Base-by-base conservation (phyloP, 2,113 vertebrate species). In the Vidua chalybeata region DNA sequence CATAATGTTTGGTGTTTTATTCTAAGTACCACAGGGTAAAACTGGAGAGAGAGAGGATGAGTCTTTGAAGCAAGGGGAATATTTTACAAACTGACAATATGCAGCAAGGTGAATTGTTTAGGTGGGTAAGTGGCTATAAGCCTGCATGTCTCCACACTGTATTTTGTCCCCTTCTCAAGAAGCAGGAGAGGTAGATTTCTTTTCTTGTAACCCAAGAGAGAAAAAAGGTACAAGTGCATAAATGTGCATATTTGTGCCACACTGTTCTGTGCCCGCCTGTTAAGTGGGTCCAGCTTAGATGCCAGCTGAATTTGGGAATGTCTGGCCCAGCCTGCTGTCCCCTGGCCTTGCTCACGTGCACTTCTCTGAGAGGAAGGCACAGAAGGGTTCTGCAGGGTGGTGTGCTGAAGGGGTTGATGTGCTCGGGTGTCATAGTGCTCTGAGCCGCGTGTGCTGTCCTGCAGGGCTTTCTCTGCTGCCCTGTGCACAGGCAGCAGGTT, bases 341-440 rank as follows among this genome's bases (percentile, higher is more conserved):
- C 21, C 43, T 63, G 31, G 17, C 31, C 63, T 24, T 2, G 1
- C 19, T 58, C 14, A 37, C 2, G 1, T 10, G 43, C 18, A 0
- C 19, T 74, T 19, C 31, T 66, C 18, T 1, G 0, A 33, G 54
- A 33, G 41, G 39, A 33, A 10, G 35, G 13, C 67, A 7, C 1
- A 2, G 30, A 28, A 51, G 22, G 33, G 56, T 6, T 13, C 39
- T 84, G 43, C 33, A 12, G 1, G 9, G 19, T 14, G 66, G 1
- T 22, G 52, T 1, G 33, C 12, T n/a, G 24, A 46, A 83, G 21
- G 30, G 14, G 10, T 13, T 17, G 30, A 3, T 39, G 39, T 21
- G 18, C 45, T 76, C 2, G 52, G 51, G 5, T 37, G n/a, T 24
- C n/a, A 4, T 1, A 1, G 33, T 35, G 45, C 59, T 69, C 16